phyloP scores from a whole-genome alignment of 2,797 vertebrate species.

The Bovichtus diacanthus region DNA sequence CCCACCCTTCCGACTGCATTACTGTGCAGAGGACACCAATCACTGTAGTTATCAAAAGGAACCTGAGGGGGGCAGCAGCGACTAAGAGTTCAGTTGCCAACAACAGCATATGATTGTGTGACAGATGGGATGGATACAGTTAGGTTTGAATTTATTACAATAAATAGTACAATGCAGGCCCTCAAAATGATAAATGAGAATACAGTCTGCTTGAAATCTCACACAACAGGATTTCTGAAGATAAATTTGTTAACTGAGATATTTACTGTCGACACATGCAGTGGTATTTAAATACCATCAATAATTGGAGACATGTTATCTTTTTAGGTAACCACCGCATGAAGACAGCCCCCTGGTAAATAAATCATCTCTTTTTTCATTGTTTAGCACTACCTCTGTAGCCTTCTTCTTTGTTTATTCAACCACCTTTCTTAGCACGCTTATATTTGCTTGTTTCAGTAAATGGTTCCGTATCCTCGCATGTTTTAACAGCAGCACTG shows the following conservation, averaged over 20 bases:
- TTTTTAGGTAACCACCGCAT: no score
- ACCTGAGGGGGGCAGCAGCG: constrained; percentile 77
- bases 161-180: neutral
- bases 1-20: neutral
- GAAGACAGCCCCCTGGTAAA: no score
- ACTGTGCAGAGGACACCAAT: neutral
- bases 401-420: neutral
- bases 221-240: neutral
- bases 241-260: neutral
- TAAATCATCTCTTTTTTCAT: neutral
- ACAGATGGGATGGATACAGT: neutral
- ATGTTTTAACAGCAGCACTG: neutral
- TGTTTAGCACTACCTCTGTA: neutral
- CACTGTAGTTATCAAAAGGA: constrained; percentile 36
- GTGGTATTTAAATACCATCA: neutral
- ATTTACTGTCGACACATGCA: neutral
- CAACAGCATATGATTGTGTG: neutral
- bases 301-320: neutral
- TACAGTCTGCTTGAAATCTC: neutral
- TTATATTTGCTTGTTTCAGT: neutral
- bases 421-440: neutral
- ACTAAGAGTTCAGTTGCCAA: constrained; percentile 14
- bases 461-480: neutral
- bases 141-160: neutral
- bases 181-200: no score